Conservation (phyloP, 2,797 vertebrate species). For the Pseudotriccus pelzelni region DNA sequence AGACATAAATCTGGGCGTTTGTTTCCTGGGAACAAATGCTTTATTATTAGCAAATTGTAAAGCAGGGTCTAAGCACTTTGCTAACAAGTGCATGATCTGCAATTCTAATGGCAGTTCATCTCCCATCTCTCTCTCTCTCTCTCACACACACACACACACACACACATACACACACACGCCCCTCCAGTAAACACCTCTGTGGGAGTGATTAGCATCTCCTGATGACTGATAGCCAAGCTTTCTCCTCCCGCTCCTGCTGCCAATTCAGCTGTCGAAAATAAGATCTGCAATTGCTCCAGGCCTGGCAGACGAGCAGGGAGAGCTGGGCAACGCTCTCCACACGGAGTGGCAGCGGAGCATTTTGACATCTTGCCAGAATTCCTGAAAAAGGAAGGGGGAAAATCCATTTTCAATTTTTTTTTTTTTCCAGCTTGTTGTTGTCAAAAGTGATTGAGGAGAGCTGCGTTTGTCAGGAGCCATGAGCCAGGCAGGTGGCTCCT, state of each 20-base stretch:
- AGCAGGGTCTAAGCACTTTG: neutral
- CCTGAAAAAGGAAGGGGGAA: neutral
- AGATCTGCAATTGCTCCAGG: neutral
- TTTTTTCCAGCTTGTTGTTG: neutral
- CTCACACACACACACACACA: neutral
- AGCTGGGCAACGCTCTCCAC: neutral
- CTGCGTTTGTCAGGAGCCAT: neutral
- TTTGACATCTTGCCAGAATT: neutral
- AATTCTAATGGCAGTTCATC: constrained; percentile 42
- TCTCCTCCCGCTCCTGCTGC: neutral
- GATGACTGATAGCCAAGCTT: constrained; percentile 9
- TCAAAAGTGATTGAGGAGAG: neutral
- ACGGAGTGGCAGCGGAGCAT: neutral
- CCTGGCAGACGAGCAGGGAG: neutral
- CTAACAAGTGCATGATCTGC: constrained; percentile 51
- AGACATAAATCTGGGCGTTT: constrained; percentile 37
- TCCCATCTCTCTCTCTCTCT: neutral
- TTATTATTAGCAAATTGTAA: constrained; percentile 47
- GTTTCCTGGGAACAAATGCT: constrained; percentile 44
- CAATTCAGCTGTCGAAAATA: neutral
- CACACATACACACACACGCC: neutral
- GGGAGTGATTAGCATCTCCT: constrained; percentile 31
- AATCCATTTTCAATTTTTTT: neutral
- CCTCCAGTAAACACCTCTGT: constrained; percentile 39
- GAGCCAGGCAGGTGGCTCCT: neutral